Conservation (phyloP, 1,140 invertebrate genomes). For the Tetraneura akinire region DNA sequence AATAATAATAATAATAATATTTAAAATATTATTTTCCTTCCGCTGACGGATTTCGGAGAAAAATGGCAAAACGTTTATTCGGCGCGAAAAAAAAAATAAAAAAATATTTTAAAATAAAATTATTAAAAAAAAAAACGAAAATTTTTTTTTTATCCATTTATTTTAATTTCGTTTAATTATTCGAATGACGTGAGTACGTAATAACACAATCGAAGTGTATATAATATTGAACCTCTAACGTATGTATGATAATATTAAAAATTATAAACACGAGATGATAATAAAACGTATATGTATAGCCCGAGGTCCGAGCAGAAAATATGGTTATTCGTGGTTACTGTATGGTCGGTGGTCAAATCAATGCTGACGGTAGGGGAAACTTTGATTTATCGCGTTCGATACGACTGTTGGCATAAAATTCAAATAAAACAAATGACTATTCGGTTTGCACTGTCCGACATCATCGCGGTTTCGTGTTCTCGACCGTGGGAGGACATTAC, state of each 20-base stretch:
- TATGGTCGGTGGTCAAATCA: neutral
- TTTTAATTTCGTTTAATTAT: too few relatives aligned
- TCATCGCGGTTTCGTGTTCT: neutral
- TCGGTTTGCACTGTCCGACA: neutral
- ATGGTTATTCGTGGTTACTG: neutral
- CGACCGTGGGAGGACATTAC: neutral
- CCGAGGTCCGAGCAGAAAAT: neutral
- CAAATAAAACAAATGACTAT: constrained; percentile 34
- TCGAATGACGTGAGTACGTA: too few relatives aligned
- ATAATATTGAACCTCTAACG: too few relatives aligned
- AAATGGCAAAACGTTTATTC: too few relatives aligned
- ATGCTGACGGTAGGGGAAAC: neutral
- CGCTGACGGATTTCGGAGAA: too few relatives aligned
- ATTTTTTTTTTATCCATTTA: too few relatives aligned
- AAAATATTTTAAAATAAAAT: neutral
- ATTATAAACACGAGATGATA: constrained; percentile 23
- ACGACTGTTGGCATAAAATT: constrained; percentile 17
- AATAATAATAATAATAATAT: too few relatives aligned
- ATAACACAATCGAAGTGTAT: neutral
- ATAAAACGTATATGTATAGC: too few relatives aligned
- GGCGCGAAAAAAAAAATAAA: too few relatives aligned
- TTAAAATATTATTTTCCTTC: too few relatives aligned
- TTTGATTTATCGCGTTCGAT: constrained; percentile 21
- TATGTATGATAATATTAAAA: constrained; percentile 2
- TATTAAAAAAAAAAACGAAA: too few relatives aligned